Evolutionary conservation across 1,140 invertebrate species (phyloP).

Genomic region (Adoxophyes honmai): DNA sequence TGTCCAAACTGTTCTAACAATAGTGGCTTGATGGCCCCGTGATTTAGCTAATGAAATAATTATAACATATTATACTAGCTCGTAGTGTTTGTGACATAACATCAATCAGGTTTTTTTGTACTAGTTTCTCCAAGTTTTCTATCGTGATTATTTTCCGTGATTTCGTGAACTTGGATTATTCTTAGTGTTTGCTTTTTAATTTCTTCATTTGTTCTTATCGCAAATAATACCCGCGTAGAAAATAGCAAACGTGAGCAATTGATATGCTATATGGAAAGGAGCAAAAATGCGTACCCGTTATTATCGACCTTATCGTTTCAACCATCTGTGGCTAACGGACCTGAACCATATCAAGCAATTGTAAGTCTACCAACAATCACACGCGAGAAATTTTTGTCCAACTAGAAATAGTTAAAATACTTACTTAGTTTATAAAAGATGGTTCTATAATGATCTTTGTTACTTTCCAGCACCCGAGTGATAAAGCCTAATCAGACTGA

Average conservation of each 20-base stretch:
- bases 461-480: conserved; percentile 87
- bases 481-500: conserved; percentile 93
- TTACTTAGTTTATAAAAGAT: too few relatives aligned
- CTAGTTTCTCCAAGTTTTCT: too few relatives aligned
- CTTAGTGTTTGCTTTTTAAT: too few relatives aligned
- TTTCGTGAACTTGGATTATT: too few relatives aligned
- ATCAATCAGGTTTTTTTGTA: too few relatives aligned
- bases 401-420: too few relatives aligned
- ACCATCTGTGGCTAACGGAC: conserved; percentile 10
- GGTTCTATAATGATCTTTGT: background rate
- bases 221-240: too few relatives aligned
- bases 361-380: background rate
- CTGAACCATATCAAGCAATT: conserved; percentile 4
- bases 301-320: background rate
- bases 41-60: conserved; percentile 6
- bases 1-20: background rate
- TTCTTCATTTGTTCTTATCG: too few relatives aligned
- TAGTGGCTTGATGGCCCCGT: background rate
- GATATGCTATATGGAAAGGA: background rate
- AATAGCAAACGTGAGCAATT: background rate
- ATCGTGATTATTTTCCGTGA: too few relatives aligned
- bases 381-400: background rate
- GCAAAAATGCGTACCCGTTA: conserved; percentile 1
- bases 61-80: background rate
- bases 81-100: too few relatives aligned